phyloP scores from a whole-genome alignment of 64 coral and sea anemone genomes.

The Montipora sp. region DNA sequence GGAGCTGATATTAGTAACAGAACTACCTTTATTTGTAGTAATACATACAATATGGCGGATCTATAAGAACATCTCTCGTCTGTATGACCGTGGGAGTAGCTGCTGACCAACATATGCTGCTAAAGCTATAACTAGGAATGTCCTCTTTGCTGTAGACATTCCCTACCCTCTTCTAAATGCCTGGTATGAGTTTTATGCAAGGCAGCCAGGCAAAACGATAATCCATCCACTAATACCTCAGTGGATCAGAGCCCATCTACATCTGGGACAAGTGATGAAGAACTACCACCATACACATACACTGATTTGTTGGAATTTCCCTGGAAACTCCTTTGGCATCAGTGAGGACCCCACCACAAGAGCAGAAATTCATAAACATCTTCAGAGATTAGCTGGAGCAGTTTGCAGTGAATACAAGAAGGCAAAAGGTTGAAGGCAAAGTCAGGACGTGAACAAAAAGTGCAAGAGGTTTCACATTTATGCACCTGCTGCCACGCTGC shows the following conservation, averaged over 20 bases:
- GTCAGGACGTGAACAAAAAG: background rate
- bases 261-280: slow-evolving; percentile 4
- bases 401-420: background rate
- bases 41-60: too few relatives aligned
- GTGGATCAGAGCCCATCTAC: background rate
- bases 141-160: too few relatives aligned
- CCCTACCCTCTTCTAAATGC: background rate
- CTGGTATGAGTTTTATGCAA: background rate
- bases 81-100: too few relatives aligned
- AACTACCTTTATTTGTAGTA: too few relatives aligned
- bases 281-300: background rate
- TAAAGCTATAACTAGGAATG: too few relatives aligned
- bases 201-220: background rate
- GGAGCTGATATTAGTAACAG: too few relatives aligned
- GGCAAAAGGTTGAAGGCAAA: background rate
- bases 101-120: too few relatives aligned
- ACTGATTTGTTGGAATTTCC: slow-evolving; percentile 5
- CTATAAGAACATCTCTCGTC: too few relatives aligned
- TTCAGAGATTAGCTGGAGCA: slow-evolving; percentile 7
- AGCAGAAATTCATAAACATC: slow-evolving; percentile 1
- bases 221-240: background rate
- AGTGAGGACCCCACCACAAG: slow-evolving; percentile 2
- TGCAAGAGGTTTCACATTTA: background rate
- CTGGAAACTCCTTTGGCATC: background rate
- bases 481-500: background rate